Evolutionary conservation across 2,888 invertebrate genomes (phyloP), one percentile per base, ranked within the genome.

Genomic region (Drosophila histrio): DNA sequence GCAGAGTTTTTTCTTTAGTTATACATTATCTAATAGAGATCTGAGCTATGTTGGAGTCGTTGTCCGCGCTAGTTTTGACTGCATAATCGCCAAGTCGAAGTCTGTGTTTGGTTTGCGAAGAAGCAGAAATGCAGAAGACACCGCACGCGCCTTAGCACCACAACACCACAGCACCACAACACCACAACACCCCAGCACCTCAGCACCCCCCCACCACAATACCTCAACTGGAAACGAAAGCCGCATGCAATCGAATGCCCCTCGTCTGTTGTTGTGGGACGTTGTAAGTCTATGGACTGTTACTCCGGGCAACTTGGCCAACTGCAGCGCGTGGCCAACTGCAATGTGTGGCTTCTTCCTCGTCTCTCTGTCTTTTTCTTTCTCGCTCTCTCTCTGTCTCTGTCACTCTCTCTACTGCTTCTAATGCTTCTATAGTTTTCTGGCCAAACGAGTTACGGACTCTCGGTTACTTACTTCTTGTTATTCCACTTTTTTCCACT

Each of bases 401-500:
- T 30, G 13, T 3, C 4, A 1, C 26, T 11, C 44, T 44, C 34
- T 9, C 39, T 50, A n/a, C 54, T 36, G 68, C 64, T 87, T 81
- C 85, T 78, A 75, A 72, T 79, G 87, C 74, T 76, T 78, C 73
- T 83, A 71, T 72, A 63, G 47, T 52, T 78, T 74, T 71, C 84
- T 87, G 75, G 80, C 78, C 76, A 89, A 88, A 87, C 89, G 74
- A 82, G 88, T 82, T 87, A 67, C 50, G 54, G 63, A 58, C 47
- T 61, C 57, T 61, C 41, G 59, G 32, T 56, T 50, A 26, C 66
- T 65, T 66, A 74, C 84, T 84, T 88, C 87, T 88, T 84, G 87
- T 72, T 88, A 87, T 82, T 86, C 82, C 87, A 87, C 83, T 84
- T 84, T 72, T 83, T 84, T 88, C 82, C 87, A 82, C 86, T 82